Conservation (phyloP, 2,888 invertebrate species). For the Drosophila koepferae region DNA sequence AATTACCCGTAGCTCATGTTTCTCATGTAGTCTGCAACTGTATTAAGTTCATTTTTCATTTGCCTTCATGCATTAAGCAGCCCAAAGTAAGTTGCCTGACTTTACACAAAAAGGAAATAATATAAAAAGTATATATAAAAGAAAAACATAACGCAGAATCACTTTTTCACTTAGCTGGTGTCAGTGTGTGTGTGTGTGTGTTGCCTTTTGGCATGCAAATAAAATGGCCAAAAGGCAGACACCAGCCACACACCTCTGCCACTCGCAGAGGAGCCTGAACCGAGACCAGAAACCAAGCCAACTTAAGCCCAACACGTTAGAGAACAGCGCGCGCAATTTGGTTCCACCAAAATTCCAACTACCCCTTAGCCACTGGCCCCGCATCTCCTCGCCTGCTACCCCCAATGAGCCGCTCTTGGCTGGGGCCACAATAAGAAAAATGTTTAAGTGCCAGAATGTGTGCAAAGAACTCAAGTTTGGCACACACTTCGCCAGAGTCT, state of each 20-base stretch:
- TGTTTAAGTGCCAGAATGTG: constrained; percentile 79
- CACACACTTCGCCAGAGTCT: constrained; percentile 58
- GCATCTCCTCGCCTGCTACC: neutral
- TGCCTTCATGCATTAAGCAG: constrained; percentile 71
- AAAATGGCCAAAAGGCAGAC: constrained; percentile 59
- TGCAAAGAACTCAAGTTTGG: constrained; percentile 79
- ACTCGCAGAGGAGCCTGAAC: constrained; percentile 30
- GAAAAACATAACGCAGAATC: constrained; percentile 68
- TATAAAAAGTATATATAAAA: constrained; percentile 26
- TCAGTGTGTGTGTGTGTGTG: constrained; percentile 38
- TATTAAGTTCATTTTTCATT: constrained; percentile 81
- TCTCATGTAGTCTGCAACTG: constrained; percentile 65
- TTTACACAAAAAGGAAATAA: constrained; percentile 14
- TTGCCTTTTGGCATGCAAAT: constrained; percentile 78
- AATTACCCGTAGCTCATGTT: constrained; percentile 66
- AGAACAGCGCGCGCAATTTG: constrained; percentile 74
- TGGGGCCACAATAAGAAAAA: constrained; percentile 71
- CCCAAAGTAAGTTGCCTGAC: constrained; percentile 51
- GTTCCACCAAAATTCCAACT: constrained; percentile 56
- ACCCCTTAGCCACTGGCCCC: constrained; percentile 4
- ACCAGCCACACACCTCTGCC: neutral
- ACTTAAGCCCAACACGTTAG: constrained; percentile 80
- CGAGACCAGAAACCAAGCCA: constrained; percentile 74
- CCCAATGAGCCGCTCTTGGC: constrained; percentile 18
- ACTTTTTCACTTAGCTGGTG: constrained; percentile 75